These are phyloP conservation scores for Listronotus bonariensis DNA, from an alignment of 1,140 invertebrate genomes.

Conservation along the genomic window DNA sequence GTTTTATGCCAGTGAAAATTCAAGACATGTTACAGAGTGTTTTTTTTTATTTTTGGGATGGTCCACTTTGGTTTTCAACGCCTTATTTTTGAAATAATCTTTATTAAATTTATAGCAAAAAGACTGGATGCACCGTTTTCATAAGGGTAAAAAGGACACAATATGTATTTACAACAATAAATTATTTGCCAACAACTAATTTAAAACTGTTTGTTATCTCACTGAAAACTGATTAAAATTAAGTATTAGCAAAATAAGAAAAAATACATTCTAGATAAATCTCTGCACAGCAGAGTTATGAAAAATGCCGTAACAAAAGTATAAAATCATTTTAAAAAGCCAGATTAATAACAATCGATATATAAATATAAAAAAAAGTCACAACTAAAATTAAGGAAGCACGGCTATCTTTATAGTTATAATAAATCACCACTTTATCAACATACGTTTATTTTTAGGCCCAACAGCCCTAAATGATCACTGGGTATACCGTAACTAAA, in stretches of 20 bases:
- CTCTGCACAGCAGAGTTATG: constrained; percentile 23
- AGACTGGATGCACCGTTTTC: too few species aligned
- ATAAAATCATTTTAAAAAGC: constrained; percentile 31
- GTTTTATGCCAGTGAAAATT: too few species aligned
- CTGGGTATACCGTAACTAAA: constrained; percentile 8
- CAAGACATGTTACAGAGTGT: too few species aligned
- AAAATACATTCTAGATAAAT: constrained; percentile 28
- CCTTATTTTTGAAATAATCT: too few species aligned
- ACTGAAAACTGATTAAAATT: constrained; percentile 11
- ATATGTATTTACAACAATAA: background rate
- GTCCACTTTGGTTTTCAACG: too few species aligned
- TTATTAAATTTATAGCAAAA: too few species aligned
- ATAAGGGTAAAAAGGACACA: too few species aligned
- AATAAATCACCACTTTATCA: background rate
- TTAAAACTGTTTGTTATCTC: constrained; percentile 24
- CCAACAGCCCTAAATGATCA: constrained; percentile 10
- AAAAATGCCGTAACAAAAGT: constrained; percentile 29
- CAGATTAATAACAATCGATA: constrained; percentile 25
- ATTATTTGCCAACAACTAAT: background rate
- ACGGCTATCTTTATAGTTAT: constrained; percentile 26
- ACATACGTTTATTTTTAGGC: constrained; percentile 5
- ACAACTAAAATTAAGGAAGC: constrained; percentile 31
- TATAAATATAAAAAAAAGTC: constrained; percentile 32
- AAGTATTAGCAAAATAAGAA: constrained; percentile 22
- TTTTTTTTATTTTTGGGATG: too few species aligned